phyloP scores from a whole-genome alignment of 2,888 invertebrate genomes.

The Leucophenga montana region DNA sequence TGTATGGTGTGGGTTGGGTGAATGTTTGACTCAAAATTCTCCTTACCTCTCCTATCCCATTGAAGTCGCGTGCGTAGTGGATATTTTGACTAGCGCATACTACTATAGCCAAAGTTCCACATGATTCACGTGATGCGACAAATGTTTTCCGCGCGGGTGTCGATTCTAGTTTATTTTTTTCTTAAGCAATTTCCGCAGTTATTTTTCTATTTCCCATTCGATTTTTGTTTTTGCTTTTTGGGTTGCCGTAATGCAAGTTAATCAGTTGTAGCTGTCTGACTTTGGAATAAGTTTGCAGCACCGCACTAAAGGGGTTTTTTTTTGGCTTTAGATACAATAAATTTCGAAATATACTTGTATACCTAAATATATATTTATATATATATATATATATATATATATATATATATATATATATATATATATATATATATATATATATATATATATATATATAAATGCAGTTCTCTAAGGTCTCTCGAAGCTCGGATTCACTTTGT shows the following conservation, averaged over 20 bases:
- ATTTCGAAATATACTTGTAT: slow-evolving; percentile 12
- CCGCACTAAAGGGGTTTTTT: not conserved
- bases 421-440: slow-evolving; percentile 39
- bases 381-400: slow-evolving; percentile 39
- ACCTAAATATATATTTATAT: too few species aligned
- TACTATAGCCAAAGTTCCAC: slow-evolving; percentile 45
- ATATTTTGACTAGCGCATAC: slow-evolving; percentile 46
- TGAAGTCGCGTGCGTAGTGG: slow-evolving; percentile 57
- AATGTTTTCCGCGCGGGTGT: slow-evolving; percentile 40
- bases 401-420: slow-evolving; percentile 39
- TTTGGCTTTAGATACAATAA: slow-evolving; percentile 22
- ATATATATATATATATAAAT: slow-evolving; percentile 39
- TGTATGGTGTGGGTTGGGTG: not conserved
- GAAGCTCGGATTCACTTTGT: slow-evolving; percentile 39
- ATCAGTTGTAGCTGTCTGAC: slow-evolving; percentile 47
- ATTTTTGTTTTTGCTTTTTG: slow-evolving; percentile 30
- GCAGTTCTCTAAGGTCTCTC: slow-evolving; percentile 26
- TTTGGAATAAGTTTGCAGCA: slow-evolving; percentile 33
- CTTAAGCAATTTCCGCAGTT: not conserved
- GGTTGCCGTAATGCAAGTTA: slow-evolving; percentile 51
- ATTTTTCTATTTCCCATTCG: slow-evolving; percentile 1
- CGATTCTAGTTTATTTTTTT: not conserved
- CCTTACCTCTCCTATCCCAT: not conserved
- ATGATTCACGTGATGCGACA: slow-evolving; percentile 63
- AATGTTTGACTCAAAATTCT: not conserved